Percentiles rank a stretch among this genome's conserved stretches.
These are phyloP conservation scores for Dipodomys stephensi DNA, from an alignment of 2,113 vertebrate species.

Conservation along the genomic window DNA sequence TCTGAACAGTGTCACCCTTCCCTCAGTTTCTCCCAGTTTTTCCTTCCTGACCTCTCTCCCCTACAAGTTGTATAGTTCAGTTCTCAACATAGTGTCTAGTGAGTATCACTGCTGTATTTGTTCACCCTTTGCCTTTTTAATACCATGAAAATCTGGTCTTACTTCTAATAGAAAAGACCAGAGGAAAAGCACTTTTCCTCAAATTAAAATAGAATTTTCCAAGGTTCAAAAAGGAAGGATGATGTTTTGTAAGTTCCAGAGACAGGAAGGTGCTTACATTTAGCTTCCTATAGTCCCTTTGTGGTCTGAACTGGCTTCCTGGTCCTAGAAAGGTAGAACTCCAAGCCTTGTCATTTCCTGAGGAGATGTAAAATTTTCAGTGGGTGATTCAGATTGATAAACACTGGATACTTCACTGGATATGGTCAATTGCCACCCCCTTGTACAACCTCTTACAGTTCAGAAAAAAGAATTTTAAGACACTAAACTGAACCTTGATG, in stretches of 20 bases:
- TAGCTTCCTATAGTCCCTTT: not conserved
- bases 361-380: not conserved
- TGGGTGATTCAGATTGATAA: no score
- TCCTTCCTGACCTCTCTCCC: no score
- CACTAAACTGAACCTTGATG: not conserved
- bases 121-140: not conserved
- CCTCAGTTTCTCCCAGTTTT: no score
- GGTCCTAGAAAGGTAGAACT: not conserved
- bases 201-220: not conserved
- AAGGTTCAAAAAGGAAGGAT: not conserved
- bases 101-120: no score
- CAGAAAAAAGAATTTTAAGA: not conserved
- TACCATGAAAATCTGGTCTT: not conserved
- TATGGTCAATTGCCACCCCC: no score
- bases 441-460: no score
- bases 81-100: no score
- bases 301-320: accelerated
- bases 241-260: not conserved
- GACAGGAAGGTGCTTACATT: not conserved
- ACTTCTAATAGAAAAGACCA: not conserved
- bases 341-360: not conserved
- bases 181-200: not conserved
- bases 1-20: no score
- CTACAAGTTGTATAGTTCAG: no score
- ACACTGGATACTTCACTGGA: no score